phyloP scores from a whole-genome alignment of 2,113 vertebrate species.

The Barbus barbus region DNA sequence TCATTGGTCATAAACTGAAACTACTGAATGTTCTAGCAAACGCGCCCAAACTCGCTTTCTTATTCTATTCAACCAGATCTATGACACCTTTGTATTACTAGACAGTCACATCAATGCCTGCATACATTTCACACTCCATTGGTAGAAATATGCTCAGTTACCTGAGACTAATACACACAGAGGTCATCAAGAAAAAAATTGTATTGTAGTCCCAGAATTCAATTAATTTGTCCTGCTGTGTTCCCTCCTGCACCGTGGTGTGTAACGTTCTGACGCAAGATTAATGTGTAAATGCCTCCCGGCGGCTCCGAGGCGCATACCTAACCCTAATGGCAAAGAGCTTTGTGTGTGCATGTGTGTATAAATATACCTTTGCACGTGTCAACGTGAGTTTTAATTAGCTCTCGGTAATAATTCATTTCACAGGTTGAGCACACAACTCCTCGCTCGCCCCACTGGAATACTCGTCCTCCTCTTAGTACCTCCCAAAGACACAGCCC shows the following conservation, averaged over 20 bases:
- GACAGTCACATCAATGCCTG: constrained; percentile 11
- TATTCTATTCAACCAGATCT: constrained; percentile 1
- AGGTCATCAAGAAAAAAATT: constrained; percentile 5
- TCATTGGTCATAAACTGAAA: neutral
- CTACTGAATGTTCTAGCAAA: neutral
- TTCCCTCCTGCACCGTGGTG: constrained; percentile 6
- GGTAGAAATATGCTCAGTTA: constrained; percentile 36
- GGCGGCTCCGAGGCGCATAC: neutral
- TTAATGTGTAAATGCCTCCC: constrained; percentile 37
- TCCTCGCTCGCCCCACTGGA: neutral
- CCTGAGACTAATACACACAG: constrained; percentile 36
- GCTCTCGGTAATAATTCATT: constrained; percentile 39
- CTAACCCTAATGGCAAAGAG: neutral
- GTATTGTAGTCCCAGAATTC: constrained; percentile 48
- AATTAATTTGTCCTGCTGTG: constrained; percentile 43
- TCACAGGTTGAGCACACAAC: constrained; percentile 32
- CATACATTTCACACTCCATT: constrained; percentile 49
- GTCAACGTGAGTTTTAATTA: constrained; percentile 40
- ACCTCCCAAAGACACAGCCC: constrained; percentile 3
- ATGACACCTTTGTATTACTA: constrained; percentile 32
- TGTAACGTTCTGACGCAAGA: constrained; percentile 23
- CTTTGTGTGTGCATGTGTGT: neutral
- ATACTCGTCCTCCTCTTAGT: constrained; percentile 5
- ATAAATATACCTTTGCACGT: neutral
- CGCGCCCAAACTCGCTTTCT: neutral